Evolutionary conservation across 2,888 invertebrate species (phyloP), one percentile per base, ranked within the genome.

Genomic region (Hypercompe scribonia): DNA sequence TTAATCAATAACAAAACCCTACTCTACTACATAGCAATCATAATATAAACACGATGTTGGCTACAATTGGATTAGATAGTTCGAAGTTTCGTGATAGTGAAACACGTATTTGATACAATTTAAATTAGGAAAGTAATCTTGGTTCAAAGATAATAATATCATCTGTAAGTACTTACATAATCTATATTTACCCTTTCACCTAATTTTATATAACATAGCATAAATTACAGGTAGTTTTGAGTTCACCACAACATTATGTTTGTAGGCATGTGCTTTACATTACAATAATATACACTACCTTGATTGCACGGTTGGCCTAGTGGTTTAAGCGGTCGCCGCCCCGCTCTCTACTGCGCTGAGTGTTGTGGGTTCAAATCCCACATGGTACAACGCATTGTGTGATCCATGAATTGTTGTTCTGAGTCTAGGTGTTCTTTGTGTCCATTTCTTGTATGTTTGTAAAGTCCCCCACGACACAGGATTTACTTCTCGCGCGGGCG

Each of bases 41-140:
- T 78, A 75, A 69, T 77, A 74, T 76, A 77, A 72, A 73, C 63
- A 63, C 65, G 70, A 34, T 72, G 21, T 78, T 42, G n/a, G 34
- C 50, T 64, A 36, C 65, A 74, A 46, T 70, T 67, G 42, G 34
- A 36, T 67, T 81, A 76, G 34, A 75, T 74, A 73, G 61, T 31
- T 65, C 31, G 74, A 68, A 75, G 58, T 50, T 65, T 70, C 61
- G 33, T 66, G 65, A 74, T 79, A 82, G 79, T 83, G 76, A 71
- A 78, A 78, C 83, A 83, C 81, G 83, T 83, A 79, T 79, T 83
- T 75, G 70, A 79, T 68, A 61, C 31, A 31, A 34, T n/a, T 68
- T 34, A 34, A 82, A 77, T 75, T 71, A 76, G 46, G 75, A 54
- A 65, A 74, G 66, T 78, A 65, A 66, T 70, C 73, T 74, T 81